phyloP scores from a whole-genome alignment of 2,113 vertebrate species.

The Ellobius talpinus region DNA sequence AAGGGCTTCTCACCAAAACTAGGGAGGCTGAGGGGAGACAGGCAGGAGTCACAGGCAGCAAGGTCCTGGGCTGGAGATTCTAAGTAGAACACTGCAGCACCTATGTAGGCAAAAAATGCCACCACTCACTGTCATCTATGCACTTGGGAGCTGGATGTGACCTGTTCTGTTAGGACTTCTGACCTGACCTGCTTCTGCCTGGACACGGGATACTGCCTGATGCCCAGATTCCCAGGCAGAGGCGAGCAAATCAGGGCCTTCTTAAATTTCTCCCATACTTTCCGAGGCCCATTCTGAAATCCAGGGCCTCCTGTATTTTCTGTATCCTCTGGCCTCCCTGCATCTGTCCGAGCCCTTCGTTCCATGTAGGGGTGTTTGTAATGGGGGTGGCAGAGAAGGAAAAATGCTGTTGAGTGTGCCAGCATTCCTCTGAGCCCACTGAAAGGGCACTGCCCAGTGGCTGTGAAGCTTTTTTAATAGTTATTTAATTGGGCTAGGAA shows the following conservation, averaged over 20 bases:
- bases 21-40: too few relatives aligned
- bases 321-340: neutral
- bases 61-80: neutral
- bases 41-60: neutral
- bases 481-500: constrained; percentile 20
- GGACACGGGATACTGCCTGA: neutral
- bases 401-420: neutral
- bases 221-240: neutral
- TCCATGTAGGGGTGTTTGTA: neutral
- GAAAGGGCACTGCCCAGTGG: neutral
- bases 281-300: neutral
- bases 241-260: neutral
- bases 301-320: neutral
- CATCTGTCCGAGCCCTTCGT: neutral
- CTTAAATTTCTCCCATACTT: neutral
- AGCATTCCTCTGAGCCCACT: neutral
- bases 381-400: neutral
- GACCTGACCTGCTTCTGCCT: neutral
- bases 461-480: neutral
- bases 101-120: neutral
- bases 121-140: neutral
- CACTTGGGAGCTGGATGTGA: fast-evolving
- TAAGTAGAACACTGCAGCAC: neutral
- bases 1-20: neutral
- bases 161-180: neutral